Evolutionary conservation across 1,140 invertebrate species (phyloP).

Genomic region (Musca vetustissima): DNA sequence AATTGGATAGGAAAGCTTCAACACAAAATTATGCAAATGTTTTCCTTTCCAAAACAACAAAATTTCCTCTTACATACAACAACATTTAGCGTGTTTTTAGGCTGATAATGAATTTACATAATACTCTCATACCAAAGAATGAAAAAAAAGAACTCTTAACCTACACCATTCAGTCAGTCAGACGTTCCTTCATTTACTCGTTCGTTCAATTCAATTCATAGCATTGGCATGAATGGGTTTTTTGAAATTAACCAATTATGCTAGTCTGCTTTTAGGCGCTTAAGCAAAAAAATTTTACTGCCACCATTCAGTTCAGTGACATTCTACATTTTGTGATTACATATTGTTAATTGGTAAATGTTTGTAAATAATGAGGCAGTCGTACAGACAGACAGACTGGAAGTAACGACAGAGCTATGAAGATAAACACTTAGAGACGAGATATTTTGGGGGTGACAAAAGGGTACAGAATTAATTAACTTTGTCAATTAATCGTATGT

Average conservation of each 20-base stretch:
- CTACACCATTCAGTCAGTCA: too few relatives aligned
- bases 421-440: neutral
- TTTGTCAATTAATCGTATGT: conserved; percentile 2
- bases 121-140: neutral
- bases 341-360: conserved; percentile 22
- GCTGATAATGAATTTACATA: conserved; percentile 21
- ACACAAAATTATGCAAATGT: conserved; percentile 10
- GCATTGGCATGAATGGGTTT: too few relatives aligned
- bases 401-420: neutral
- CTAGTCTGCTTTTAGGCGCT: conserved; percentile 30
- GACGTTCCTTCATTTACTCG: too few relatives aligned
- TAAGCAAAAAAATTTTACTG: neutral
- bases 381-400: neutral
- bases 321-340: neutral
- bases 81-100: conserved; percentile 1
- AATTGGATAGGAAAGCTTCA: neutral
- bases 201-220: too few relatives aligned
- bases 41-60: neutral
- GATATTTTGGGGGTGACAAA: too few relatives aligned
- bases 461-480: conserved; percentile 14
- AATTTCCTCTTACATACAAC: too few relatives aligned
- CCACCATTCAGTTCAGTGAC: neutral
- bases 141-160: neutral
- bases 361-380: conserved; percentile 12
- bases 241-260: conserved; percentile 22